Percentiles rank a stretch among this genome's conserved stretches.
Evolutionary conservation across 2,113 vertebrate species (phyloP).

Genomic region (Zapus hudsonius): DNA sequence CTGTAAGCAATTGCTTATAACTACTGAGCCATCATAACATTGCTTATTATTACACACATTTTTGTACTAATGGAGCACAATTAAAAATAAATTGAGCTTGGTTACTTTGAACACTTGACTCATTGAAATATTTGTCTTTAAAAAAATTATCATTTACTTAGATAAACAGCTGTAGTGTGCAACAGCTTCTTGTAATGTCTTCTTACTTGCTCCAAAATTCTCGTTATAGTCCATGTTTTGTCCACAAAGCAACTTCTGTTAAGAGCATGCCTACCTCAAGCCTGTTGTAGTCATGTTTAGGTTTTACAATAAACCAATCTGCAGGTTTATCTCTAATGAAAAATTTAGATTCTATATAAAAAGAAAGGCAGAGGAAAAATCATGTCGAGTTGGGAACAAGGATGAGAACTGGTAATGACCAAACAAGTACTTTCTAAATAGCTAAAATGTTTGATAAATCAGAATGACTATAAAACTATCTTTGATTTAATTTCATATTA

Average conservation of each 20-base stretch:
- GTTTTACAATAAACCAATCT: too few species aligned
- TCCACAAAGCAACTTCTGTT: neutral
- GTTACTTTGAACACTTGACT: conserved; percentile 61
- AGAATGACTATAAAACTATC: neutral
- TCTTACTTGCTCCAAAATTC: conserved; percentile 31
- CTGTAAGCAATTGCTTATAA: too few species aligned
- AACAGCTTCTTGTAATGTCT: conserved; percentile 50
- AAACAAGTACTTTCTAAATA: neutral
- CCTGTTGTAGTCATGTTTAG: neutral
- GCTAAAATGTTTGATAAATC: conserved; percentile 16
- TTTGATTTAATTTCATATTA: neutral
- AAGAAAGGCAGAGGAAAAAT: conserved; percentile 7
- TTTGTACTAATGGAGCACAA: conserved; percentile 43
- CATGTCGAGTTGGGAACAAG: neutral
- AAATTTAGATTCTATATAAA: too few species aligned
- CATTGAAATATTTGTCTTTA: conserved; percentile 47
- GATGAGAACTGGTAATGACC: neutral
- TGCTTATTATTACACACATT: conserved; percentile 7
- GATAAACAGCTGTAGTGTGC: conserved; percentile 24
- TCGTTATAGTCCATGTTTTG: conserved; percentile 9
- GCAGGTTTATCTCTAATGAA: too few species aligned
- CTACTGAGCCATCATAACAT: too few species aligned
- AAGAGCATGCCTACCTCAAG: neutral
- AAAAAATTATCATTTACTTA: conserved; percentile 51
- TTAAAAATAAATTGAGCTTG: conserved; percentile 50